Evolutionary conservation across 2,113 vertebrate genomes (phyloP), one percentile per base, ranked within the genome.

Genomic region (Forbesichthys agassizii): DNA sequence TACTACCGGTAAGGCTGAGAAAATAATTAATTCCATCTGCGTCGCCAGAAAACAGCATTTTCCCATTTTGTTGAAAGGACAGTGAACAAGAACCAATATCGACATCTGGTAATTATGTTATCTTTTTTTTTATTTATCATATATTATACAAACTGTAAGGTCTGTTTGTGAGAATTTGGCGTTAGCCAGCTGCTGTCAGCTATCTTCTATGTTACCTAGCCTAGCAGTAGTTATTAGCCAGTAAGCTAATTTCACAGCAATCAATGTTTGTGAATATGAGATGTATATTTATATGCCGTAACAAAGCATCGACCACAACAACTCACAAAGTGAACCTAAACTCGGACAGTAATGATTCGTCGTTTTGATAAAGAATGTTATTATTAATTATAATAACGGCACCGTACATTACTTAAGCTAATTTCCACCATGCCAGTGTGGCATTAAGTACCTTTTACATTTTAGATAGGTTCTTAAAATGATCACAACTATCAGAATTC

Each of bases 131-230:
- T 3, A 16, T n/a, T n/a, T 0, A 11, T 5, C 51, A 54, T 6
- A 54, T 4, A 10, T 3, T 13, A n/a, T 18, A 3, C 7, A 18
- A 27, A 27, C 27, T 27, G 27, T 53, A 1, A 12, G 20, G 48
- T 0, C 52, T 51, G 27, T 27, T 27, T 27, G 27, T 27, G 13
- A 54, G n/a, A 7, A 54, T 1, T 52, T 36, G 42, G 33, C 6
- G 59, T 64, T 48, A 53, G 16, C 20, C 33, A 20, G 20, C 55
- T 11, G 9, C 10, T 14, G 9, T 54, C n/a, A 6, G 33, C 49
- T 84, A 84, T 74, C 82, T 46, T 51, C 62, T 14, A 5, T 42
- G 36, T 42, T 72, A 69, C 54, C 48, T 68, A 65, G 66, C 69
- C 13, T 14, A 52, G 11, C 49, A 4, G 49, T 11, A 65, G 68